These are phyloP conservation scores for Drosophila willistoni DNA, from an alignment of 1,140 invertebrate genomes.

Conservation along the genomic window DNA sequence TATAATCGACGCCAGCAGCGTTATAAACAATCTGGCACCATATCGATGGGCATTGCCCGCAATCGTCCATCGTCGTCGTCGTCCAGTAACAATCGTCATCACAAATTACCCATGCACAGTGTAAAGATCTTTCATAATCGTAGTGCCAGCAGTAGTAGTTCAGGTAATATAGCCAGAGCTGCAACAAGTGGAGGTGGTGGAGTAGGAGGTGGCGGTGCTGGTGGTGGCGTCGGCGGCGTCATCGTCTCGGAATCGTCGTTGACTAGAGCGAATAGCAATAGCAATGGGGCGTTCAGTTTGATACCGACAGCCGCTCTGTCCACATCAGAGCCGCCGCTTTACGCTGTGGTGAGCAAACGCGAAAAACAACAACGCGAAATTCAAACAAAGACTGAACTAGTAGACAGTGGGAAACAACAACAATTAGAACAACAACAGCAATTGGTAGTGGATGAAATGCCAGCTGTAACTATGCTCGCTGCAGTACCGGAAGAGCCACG, in stretches of 20 bases:
- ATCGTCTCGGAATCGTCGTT: slow-evolving; percentile 26
- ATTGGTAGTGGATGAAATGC: slow-evolving; percentile 23
- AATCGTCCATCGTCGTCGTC: slow-evolving; percentile 49
- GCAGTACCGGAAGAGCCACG: slow-evolving; percentile 58
- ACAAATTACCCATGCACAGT: slow-evolving; percentile 82
- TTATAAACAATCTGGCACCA: slow-evolving; percentile 52
- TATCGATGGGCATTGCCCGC: slow-evolving; percentile 72
- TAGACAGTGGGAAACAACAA: neutral
- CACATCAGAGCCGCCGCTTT: slow-evolving; percentile 57
- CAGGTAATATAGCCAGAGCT: slow-evolving; percentile 43
- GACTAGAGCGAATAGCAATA: slow-evolving; percentile 39
- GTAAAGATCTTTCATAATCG: slow-evolving; percentile 83
- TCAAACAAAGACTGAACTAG: slow-evolving; percentile 17
- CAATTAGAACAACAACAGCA: neutral
- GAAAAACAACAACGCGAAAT: slow-evolving; percentile 46
- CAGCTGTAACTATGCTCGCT: slow-evolving; percentile 53
- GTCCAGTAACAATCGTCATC: slow-evolving; percentile 59
- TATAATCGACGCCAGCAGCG: slow-evolving; percentile 71
- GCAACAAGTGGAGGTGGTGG: slow-evolving; percentile 2
- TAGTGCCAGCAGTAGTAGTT: slow-evolving; percentile 28
- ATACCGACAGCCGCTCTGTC: slow-evolving; percentile 64
- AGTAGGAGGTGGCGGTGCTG: slow-evolving; percentile 14
- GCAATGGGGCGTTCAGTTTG: slow-evolving; percentile 55
- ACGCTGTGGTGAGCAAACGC: slow-evolving; percentile 64
- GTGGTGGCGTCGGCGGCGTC: slow-evolving; percentile 12